These are phyloP conservation scores for Pollicipes pollicipes DNA, from an alignment of 1,140 invertebrate genomes.

Conservation along the genomic window DNA sequence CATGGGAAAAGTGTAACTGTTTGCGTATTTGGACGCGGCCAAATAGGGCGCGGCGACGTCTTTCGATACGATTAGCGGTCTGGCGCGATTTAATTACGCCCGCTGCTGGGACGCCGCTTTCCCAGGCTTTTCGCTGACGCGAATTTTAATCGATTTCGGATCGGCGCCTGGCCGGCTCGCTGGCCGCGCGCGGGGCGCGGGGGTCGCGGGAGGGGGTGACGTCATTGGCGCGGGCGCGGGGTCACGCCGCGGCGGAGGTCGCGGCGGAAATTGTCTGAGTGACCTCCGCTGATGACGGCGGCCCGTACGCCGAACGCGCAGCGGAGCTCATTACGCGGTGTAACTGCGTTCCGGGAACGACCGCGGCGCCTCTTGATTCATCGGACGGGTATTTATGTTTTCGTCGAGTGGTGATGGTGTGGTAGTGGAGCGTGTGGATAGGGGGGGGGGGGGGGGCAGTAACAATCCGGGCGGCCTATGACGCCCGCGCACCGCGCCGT, in stretches of 20 bases:
- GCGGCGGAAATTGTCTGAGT: neutral
- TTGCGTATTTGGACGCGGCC: neutral
- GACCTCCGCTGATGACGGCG: neutral
- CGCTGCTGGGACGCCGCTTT: neutral
- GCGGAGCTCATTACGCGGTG: neutral
- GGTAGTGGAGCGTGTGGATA: no score
- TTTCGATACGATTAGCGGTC: neutral
- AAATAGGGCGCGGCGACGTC: neutral
- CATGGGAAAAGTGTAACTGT: slow-evolving; percentile 1
- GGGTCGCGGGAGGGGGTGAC: neutral
- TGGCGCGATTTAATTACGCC: neutral
- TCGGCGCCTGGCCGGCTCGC: neutral
- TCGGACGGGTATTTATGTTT: neutral
- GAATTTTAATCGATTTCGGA: slow-evolving; percentile 2
- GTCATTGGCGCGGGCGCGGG: neutral
- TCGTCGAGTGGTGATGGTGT: neutral
- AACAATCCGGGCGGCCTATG: neutral
- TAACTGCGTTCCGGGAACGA: neutral
- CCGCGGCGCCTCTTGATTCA: neutral
- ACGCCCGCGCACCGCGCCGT: neutral
- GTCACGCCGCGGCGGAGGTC: no score
- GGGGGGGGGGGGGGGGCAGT: neutral
- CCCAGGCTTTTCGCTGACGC: neutral
- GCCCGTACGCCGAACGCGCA: neutral
- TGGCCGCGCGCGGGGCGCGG: no score